These are phyloP conservation scores for Pristis pectinata DNA, from an alignment of 2,797 vertebrate species.

Conservation along the genomic window DNA sequence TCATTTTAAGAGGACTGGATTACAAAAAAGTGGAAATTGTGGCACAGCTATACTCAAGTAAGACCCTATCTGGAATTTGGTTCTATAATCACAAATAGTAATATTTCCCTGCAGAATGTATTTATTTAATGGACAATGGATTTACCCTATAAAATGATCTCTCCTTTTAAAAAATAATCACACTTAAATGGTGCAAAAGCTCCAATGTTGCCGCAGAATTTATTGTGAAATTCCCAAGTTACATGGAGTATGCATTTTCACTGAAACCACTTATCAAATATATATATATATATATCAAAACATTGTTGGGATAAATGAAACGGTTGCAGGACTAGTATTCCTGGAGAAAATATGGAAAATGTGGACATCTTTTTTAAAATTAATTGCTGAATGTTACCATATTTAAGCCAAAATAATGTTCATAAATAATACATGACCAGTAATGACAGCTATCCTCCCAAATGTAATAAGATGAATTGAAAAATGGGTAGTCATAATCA, in stretches of 20 bases:
- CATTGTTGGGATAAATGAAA: background rate
- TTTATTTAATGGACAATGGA: too few species aligned
- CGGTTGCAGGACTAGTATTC: background rate
- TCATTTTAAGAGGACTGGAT: background rate
- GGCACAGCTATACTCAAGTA: background rate
- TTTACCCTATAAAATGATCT: too few species aligned
- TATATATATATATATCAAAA: background rate
- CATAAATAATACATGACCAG: background rate
- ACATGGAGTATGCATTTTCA: background rate
- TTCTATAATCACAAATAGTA: too few species aligned
- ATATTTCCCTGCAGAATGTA: too few species aligned
- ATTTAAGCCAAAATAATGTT: background rate
- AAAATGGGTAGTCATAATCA: background rate
- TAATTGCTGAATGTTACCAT: background rate
- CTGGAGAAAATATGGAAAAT: background rate
- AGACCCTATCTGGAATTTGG: background rate
- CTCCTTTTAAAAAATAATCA: too few species aligned
- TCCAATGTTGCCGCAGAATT: background rate
- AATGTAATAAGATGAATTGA: background rate
- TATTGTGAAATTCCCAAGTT: background rate
- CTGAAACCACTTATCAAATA: background rate
- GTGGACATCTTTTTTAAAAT: background rate
- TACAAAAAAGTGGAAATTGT: background rate
- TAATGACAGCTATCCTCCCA: background rate
- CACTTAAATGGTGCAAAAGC: background rate